These are phyloP conservation scores for Zeugodacus cucurbitae DNA, from an alignment of 1,140 invertebrate genomes.

Conservation along the genomic window DNA sequence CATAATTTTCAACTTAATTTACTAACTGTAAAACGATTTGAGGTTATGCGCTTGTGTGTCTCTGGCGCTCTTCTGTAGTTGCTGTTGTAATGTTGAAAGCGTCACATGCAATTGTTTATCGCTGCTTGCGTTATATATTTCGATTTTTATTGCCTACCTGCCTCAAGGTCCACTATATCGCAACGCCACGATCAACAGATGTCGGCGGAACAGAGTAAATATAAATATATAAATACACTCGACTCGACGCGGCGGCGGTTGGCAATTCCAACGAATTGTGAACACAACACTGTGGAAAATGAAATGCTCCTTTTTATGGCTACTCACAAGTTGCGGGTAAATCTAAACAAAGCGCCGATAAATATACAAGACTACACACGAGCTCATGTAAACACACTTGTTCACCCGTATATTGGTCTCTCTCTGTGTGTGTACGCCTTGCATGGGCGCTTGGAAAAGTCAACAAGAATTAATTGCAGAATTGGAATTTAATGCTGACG, in stretches of 20 bases:
- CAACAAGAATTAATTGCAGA: constrained; percentile 17
- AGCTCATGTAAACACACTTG: background rate
- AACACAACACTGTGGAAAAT: background rate
- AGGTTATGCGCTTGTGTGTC: background rate
- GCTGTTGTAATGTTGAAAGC: background rate
- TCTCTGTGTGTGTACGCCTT: background rate
- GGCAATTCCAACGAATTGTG: background rate
- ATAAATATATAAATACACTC: too few species aligned
- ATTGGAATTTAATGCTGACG: constrained; percentile 18
- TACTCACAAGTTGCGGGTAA: background rate
- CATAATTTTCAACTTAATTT: background rate
- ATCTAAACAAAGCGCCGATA: background rate
- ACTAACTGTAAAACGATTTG: background rate
- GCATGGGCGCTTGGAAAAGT: background rate
- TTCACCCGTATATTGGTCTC: background rate
- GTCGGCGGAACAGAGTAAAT: background rate
- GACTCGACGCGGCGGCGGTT: background rate
- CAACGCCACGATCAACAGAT: background rate
- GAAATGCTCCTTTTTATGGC: background rate
- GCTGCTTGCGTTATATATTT: background rate
- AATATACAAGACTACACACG: background rate
- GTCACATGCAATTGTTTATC: constrained; percentile 32
- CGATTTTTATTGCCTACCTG: background rate
- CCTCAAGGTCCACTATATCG: constrained; percentile 7
- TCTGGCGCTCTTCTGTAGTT: background rate